phyloP scores from a whole-genome alignment of 2,113 vertebrate species.

The Sinocyclocheilus anshuiensis region DNA sequence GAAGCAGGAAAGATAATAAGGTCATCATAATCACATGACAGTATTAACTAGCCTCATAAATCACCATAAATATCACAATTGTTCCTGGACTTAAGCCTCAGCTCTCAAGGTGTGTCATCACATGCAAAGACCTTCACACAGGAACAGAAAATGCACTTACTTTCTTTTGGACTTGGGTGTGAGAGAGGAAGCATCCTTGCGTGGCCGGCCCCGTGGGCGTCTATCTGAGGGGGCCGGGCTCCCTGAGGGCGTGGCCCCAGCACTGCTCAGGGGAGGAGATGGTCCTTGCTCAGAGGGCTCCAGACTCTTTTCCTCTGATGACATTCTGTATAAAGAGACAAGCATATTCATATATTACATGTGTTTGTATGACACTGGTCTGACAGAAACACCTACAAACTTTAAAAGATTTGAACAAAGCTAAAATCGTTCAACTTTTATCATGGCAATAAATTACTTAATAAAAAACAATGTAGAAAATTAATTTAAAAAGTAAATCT shows the following conservation, averaged over 20 bases:
- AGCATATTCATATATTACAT: background rate
- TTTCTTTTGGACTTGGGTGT: constrained; percentile 82
- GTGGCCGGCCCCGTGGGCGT: constrained; percentile 84
- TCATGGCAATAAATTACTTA: background rate
- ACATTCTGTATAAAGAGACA: constrained; percentile 75
- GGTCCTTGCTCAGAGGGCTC: constrained; percentile 75
- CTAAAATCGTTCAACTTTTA: background rate
- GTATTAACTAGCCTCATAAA: background rate
- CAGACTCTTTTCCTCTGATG: constrained; percentile 86
- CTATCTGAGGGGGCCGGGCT: constrained; percentile 83
- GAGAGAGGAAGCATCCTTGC: constrained; percentile 86
- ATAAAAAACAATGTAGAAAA: too few species aligned
- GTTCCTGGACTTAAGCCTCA: background rate
- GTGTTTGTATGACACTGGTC: background rate
- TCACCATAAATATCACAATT: constrained; percentile 4
- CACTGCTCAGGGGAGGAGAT: constrained; percentile 78
- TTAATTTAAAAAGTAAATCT: background rate
- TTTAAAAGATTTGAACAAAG: background rate
- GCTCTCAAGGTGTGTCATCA: background rate
- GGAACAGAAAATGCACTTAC: constrained; percentile 68
- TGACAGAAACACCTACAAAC: background rate
- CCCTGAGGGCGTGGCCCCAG: constrained; percentile 77
- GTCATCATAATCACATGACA: background rate
- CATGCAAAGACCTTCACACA: background rate
- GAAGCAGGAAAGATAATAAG: background rate